phyloP scores from a whole-genome alignment of 2,113 vertebrate genomes.

The Eira barbara region DNA sequence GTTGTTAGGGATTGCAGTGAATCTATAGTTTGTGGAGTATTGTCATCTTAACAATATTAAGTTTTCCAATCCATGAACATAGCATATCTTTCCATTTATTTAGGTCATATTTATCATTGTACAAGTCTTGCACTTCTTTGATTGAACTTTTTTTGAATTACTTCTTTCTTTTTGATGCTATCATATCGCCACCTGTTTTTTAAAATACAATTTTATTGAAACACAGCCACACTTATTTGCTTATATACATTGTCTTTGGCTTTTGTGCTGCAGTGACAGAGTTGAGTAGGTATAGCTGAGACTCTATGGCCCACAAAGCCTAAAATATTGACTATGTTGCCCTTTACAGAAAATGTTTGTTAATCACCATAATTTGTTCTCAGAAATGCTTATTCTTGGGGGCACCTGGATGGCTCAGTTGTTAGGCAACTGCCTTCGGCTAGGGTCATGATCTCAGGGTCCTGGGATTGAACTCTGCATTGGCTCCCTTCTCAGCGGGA shows the following conservation, averaged over 20 bases:
- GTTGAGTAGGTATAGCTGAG: neutral
- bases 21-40: neutral
- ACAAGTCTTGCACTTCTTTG: neutral
- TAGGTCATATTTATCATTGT: neutral
- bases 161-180: neutral
- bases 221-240: neutral
- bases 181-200: neutral
- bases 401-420: no score
- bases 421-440: no score
- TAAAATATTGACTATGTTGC: neutral
- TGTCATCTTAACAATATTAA: neutral
- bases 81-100: neutral
- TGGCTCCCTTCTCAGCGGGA: no score
- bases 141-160: constrained; percentile 8
- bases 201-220: neutral
- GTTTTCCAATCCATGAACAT: neutral
- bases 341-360: neutral
- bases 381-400: neutral
- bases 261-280: neutral
- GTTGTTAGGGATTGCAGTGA: neutral
- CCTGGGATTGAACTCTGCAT: no score
- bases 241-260: neutral
- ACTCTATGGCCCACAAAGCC: neutral
- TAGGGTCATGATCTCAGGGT: no score
- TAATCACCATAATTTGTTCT: neutral